Evolutionary conservation across 53 echinoderm and acorn worm species (phyloP).

Genomic region (Henricia sp.): DNA sequence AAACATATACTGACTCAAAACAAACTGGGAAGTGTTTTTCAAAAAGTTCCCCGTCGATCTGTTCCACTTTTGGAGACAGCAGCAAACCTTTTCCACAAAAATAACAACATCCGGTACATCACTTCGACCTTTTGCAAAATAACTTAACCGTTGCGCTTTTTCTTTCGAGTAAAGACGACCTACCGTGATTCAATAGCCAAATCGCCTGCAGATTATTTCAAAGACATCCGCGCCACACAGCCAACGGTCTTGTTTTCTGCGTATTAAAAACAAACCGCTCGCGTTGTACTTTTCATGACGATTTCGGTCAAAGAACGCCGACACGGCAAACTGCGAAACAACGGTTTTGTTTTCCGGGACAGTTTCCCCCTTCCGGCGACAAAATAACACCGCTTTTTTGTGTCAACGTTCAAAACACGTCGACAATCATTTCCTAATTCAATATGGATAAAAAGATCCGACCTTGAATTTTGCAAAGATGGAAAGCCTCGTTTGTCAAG

Average conservation of each 20-base stretch:
- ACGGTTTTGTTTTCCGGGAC: background rate
- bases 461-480: constrained; percentile 2
- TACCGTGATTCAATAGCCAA: too few relatives aligned
- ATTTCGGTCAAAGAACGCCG: constrained; percentile 22
- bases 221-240: background rate
- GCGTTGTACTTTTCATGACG: background rate
- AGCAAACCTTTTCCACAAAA: too few relatives aligned
- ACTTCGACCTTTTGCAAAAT: too few relatives aligned
- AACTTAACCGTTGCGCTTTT: too few relatives aligned
- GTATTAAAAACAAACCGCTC: background rate
- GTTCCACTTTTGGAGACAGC: too few relatives aligned
- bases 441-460: constrained; percentile 16
- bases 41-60: too few relatives aligned
- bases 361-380: background rate
- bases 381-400: background rate
- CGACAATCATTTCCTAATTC: constrained; percentile 21
- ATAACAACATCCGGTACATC: too few relatives aligned
- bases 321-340: background rate
- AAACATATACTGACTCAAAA: too few relatives aligned
- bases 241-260: background rate
- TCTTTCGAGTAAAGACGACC: too few relatives aligned
- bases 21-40: too few relatives aligned
- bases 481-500: too few relatives aligned
- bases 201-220: too few relatives aligned
- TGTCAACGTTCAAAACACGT: background rate